phyloP scores from a whole-genome alignment of 2,113 vertebrate species.

The Cynocephalus volans region DNA sequence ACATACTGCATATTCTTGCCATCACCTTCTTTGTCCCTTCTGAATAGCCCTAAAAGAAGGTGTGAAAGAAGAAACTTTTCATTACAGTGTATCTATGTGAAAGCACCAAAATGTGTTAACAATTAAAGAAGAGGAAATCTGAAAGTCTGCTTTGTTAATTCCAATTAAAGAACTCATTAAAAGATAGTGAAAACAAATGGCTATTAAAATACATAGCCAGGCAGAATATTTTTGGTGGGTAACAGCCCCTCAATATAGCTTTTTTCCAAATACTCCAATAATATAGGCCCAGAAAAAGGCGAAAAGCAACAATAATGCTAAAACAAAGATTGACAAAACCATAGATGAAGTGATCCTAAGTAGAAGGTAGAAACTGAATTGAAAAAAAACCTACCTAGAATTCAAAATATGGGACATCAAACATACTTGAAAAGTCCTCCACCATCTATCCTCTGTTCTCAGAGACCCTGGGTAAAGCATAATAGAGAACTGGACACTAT shows the following conservation, averaged over 20 bases:
- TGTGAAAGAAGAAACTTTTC: slow-evolving; percentile 74
- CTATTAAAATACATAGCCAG: slow-evolving; percentile 91
- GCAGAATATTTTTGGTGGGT: slow-evolving; percentile 55
- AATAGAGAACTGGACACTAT: not conserved
- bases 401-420: slow-evolving; percentile 10
- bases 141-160: slow-evolving; percentile 90
- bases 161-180: slow-evolving; percentile 93
- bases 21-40: not conserved
- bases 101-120: slow-evolving; percentile 91
- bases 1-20: not conserved
- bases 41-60: slow-evolving; percentile 59
- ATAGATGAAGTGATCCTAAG: slow-evolving; percentile 6
- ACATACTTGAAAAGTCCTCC: not conserved
- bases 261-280: slow-evolving; percentile 30
- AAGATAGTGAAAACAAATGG: slow-evolving; percentile 89
- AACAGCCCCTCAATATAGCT: slow-evolving; percentile 44
- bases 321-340: not conserved
- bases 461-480: not conserved
- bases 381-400: not conserved
- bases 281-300: slow-evolving; percentile 39
- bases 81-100: slow-evolving; percentile 86
- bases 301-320: slow-evolving; percentile 40
- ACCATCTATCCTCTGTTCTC: not conserved
- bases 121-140: slow-evolving; percentile 91
- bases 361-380: not conserved